Conservation (phyloP, 1,140 invertebrate genomes). For the Drosophila subpulchrella region DNA sequence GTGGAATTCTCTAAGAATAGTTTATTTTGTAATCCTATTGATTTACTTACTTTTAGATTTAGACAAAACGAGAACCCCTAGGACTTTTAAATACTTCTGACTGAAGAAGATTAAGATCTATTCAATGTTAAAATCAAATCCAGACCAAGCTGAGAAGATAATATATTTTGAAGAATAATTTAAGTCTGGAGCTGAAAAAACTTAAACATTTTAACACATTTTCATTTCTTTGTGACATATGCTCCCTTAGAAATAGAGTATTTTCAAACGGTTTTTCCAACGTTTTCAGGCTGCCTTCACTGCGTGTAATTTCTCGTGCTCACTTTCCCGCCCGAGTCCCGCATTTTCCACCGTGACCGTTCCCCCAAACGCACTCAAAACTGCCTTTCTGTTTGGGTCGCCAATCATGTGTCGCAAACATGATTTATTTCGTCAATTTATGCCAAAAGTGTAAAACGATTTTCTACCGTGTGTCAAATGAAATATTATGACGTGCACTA, state of each 20-base stretch:
- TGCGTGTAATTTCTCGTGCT: conserved; percentile 24
- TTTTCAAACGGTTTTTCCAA: background rate
- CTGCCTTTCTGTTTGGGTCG: conserved; percentile 18
- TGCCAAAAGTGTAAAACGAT: conserved; percentile 69
- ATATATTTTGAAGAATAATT: too few relatives aligned
- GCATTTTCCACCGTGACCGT: background rate
- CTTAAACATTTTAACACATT: too few relatives aligned
- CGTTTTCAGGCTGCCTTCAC: conserved; percentile 7
- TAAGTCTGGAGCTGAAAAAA: too few relatives aligned
- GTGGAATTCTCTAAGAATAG: background rate
- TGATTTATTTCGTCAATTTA: conserved; percentile 82
- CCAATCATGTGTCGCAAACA: conserved; percentile 70
- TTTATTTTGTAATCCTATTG: background rate
- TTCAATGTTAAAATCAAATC: too few relatives aligned
- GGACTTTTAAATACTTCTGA: background rate
- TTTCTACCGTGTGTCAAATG: conserved; percentile 68
- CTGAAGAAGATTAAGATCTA: too few relatives aligned
- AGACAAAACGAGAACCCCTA: background rate
- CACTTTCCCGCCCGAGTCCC: conserved; percentile 34
- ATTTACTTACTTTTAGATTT: too few relatives aligned
- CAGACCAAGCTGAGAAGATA: too few relatives aligned
- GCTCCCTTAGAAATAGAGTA: background rate
- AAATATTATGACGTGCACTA: conserved; percentile 69
- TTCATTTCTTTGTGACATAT: background rate
- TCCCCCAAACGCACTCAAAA: background rate